phyloP scores from a whole-genome alignment of 2,888 invertebrate species.

The Limenitis camilla region DNA sequence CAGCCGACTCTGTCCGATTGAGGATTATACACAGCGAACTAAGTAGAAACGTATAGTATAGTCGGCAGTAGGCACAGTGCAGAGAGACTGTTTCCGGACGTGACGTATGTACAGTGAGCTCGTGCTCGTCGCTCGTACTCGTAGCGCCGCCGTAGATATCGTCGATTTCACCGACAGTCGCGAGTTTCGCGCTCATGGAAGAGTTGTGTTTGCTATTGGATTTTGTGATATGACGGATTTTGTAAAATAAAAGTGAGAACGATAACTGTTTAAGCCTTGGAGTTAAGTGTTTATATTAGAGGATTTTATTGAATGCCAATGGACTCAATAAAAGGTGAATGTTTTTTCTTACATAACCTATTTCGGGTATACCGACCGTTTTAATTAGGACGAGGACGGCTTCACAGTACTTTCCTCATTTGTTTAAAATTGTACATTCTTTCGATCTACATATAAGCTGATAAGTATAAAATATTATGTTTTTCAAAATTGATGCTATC shows the following conservation, averaged over 20 bases:
- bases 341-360: conserved; percentile 46
- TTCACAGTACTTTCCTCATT: too few relatives aligned
- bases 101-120: conserved; percentile 29
- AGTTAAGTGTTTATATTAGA: conserved; percentile 38
- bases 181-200: conserved; percentile 58
- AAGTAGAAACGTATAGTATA: too few relatives aligned
- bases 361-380: conserved; percentile 13
- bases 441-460: too few relatives aligned
- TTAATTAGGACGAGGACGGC: too few relatives aligned
- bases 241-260: conserved; percentile 45
- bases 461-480: too few relatives aligned
- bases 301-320: conserved; percentile 44
- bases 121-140: conserved; percentile 11
- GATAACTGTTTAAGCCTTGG: conserved; percentile 27
- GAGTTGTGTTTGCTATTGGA: conserved; percentile 43
- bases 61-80: conserved; percentile 6
- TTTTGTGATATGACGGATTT: conserved; percentile 27
- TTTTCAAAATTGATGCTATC: too few relatives aligned
- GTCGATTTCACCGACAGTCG: conserved; percentile 39
- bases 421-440: too few relatives aligned
- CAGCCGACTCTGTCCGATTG: conserved; percentile 15
- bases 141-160: conserved; percentile 29
- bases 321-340: conserved; percentile 58
- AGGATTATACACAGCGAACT: conserved; percentile 12
- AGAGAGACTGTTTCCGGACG: conserved; percentile 28